Conservation (phyloP, 2,113 vertebrate species). For the Ramphastos sulfuratus region DNA sequence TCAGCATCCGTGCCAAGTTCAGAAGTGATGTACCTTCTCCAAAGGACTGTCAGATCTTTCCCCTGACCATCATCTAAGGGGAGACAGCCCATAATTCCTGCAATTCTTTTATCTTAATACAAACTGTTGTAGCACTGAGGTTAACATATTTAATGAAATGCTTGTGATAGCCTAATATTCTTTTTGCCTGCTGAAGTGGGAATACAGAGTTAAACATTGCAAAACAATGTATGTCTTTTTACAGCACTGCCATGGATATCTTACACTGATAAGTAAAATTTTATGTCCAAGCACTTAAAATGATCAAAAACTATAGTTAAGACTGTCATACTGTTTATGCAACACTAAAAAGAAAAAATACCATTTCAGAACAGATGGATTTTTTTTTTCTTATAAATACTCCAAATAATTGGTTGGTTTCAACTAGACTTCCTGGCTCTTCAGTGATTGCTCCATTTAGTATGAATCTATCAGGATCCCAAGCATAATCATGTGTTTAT, state of each 20-base stretch:
- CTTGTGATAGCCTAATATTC: background rate
- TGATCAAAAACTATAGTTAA: slow-evolving; percentile 72
- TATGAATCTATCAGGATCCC: slow-evolving; percentile 41
- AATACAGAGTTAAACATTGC: background rate
- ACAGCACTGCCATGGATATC: slow-evolving; percentile 57
- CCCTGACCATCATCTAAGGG: background rate
- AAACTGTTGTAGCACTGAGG: background rate
- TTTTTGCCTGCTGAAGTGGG: background rate
- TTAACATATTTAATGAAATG: background rate
- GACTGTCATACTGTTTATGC: slow-evolving; percentile 69
- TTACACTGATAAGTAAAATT: slow-evolving; percentile 59
- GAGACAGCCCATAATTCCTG: background rate
- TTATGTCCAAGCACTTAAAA: slow-evolving; percentile 63
- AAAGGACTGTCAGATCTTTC: fast-evolving
- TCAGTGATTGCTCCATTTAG: slow-evolving; percentile 29
- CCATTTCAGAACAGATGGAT: slow-evolving; percentile 34
- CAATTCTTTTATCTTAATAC: background rate
- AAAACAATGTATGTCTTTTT: background rate
- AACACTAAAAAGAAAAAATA: slow-evolving; percentile 72
- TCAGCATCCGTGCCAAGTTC: background rate
- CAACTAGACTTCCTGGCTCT: slow-evolving; percentile 69
- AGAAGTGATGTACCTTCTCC: background rate
- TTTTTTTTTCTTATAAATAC: slow-evolving; percentile 62
- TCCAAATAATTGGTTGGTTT: slow-evolving; percentile 77
- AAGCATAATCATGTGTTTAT: slow-evolving; percentile 21